Evolutionary conservation across 2,888 invertebrate species (phyloP).

Genomic region (Caradrina clavipalpis): DNA sequence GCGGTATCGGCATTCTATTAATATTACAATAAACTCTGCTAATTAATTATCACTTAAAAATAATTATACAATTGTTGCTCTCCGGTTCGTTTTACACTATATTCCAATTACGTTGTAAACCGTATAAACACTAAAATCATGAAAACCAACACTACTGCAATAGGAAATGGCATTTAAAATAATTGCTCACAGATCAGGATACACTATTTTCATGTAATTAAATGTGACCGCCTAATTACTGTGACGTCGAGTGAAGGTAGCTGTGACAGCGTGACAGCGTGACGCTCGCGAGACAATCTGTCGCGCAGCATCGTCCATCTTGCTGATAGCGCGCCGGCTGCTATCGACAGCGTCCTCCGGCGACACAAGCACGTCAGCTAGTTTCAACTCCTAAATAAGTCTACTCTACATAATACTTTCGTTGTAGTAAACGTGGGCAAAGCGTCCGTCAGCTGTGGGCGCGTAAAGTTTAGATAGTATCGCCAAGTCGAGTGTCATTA

Average conservation of each 20-base stretch:
- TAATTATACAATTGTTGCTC: not conserved
- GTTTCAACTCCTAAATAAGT: too few species aligned
- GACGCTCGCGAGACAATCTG: conserved; percentile 10
- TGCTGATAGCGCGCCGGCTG: conserved; percentile 38
- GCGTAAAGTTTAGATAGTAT: conserved; percentile 21
- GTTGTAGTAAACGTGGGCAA: conserved; percentile 4
- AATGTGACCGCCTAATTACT: conserved; percentile 4
- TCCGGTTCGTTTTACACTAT: too few species aligned
- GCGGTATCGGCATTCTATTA: too few species aligned
- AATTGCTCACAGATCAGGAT: conserved; percentile 16
- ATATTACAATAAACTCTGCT: not conserved
- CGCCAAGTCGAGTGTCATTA: conserved; percentile 24
- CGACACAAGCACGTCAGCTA: conserved; percentile 17
- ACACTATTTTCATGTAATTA: not conserved
- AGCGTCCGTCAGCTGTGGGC: conserved; percentile 5
- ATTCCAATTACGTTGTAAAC: not conserved
- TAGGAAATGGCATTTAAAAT: conserved; percentile 1
- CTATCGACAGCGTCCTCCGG: conserved; percentile 22
- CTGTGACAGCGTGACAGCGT: conserved; percentile 20
- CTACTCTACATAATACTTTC: not conserved
- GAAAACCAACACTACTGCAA: not conserved
- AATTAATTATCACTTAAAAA: not conserved
- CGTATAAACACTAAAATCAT: not conserved
- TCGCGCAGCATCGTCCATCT: conserved; percentile 51
- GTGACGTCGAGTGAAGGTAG: conserved; percentile 14